Evolutionary conservation across 2,888 invertebrate genomes (phyloP).

Genomic region (Acrobasis repandana): DNA sequence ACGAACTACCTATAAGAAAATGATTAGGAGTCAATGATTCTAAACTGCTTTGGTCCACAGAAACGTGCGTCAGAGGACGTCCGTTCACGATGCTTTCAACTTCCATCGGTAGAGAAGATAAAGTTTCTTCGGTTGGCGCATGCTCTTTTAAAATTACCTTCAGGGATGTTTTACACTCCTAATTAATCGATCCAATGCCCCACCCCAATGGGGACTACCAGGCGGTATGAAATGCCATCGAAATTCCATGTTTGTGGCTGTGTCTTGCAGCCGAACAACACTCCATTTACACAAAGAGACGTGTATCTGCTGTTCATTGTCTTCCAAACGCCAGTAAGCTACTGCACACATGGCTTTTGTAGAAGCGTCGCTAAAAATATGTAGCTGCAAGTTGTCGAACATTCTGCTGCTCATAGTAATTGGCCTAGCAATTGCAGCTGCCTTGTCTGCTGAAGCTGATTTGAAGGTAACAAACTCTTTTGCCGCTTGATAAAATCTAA

Average conservation of each 20-base stretch:
- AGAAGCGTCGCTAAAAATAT: conserved; percentile 28
- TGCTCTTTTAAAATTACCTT: not conserved
- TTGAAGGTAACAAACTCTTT: not conserved
- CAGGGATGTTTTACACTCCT: not conserved
- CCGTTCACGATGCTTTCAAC: too few relatives aligned
- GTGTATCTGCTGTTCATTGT: not conserved
- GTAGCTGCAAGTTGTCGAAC: conserved; percentile 30
- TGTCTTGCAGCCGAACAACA: conserved; percentile 18
- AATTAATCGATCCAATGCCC: not conserved
- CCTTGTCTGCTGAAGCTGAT: too few relatives aligned
- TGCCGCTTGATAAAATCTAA: not conserved
- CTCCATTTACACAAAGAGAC: conserved; percentile 15
- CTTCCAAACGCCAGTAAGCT: conserved; percentile 28
- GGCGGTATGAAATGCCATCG: not conserved
- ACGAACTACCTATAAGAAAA: too few relatives aligned
- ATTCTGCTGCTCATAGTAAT: too few relatives aligned
- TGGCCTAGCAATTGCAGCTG: too few relatives aligned
- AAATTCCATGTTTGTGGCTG: not conserved
- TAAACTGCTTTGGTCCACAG: not conserved
- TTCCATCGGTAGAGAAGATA: not conserved
- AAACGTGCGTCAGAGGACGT: not conserved
- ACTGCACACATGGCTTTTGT: conserved; percentile 26
- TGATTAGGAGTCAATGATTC: not conserved
- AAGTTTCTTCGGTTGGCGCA: not conserved
- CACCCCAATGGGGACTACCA: too few relatives aligned